Base-by-base conservation (phyloP, 2,797 vertebrate genomes). In the Acanthiza pusilla region DNA sequence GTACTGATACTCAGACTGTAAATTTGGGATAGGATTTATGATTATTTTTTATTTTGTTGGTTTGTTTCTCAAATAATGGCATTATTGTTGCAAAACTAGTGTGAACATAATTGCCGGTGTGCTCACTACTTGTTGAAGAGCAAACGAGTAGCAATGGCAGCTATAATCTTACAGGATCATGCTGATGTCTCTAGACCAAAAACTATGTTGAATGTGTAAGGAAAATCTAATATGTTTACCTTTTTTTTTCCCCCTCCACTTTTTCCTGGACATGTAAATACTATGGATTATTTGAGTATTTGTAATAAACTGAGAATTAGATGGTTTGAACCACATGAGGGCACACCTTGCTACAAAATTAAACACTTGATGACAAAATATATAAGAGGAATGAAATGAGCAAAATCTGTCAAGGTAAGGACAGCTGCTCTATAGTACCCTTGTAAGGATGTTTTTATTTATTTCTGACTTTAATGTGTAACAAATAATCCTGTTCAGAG, bases 141-240 rank as follows among this genome's bases (percentile, higher is more conserved):
- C 54, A 91, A 91, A 74, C 16, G 23, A 83, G 60, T 72, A 91
- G 67, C 38, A 23, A 73, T 76, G 91, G 88, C 79, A 94, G 42
- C 68, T 94, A 26, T 88, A 77, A 61, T 77, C 34, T 88, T 85
- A 48, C 25, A 91, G 63, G 63, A 84, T 61, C 75, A 38, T 91
- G 34, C 40, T 89, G 45, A 82, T 70, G 74, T 84, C 43, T 96
- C 73, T 88, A 89, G 58, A 79, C 78, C 84, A 96, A 92, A 97
- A 97, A 47, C 38, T 51, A 21, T 21, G 70, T 36, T 65, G 83
- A 86, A 67, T 74, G 77, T 82, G 61, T 62, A 55, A 91, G 87
- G 58, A 68, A 54, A 71, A 29, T 67, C 42, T 68, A 16, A 65
- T 32, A 12, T 51, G 17, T 57, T 18, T 81, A 26, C 15, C 29